Base-by-base conservation (phyloP, 92 coral and sea anemone genomes). In the Desmophyllum pertusum region DNA sequence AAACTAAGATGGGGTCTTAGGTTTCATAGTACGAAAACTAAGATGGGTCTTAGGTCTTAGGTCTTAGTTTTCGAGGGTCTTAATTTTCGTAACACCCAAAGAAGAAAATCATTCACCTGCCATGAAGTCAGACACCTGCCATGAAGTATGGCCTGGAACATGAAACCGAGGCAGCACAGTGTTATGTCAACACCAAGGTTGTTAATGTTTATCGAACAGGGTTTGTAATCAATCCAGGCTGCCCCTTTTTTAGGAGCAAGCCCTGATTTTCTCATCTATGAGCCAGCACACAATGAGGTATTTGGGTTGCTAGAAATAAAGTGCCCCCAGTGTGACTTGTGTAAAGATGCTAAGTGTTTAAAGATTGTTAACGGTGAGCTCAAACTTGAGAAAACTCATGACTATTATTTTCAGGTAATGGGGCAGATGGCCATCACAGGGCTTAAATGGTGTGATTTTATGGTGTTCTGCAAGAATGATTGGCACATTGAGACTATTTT, bases 391-490 rank as follows among this genome's bases (percentile, higher is more conserved):
- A 52, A 85, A 42, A 42, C n/a, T 48, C 77, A 85, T 51, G 48
- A 75, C 11, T 85, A 85, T 68, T 84, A 84, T 38, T 63, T 59
- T 46, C 89, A 85, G 76, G 83, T 85, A 42, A 66, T 62, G 77
- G 89, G 89, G 31, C 66, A 55, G 30, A 62, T 84, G 88, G 84
- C 52, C 36, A 70, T 67, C 39, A 65, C 89, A 14, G 89, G 89
- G 29, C 31, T 31, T 62, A 57, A 61, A 21, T 77, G 78, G 89
- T 64, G 85, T 65, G 84, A 78, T 30, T 59, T 85, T 33, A 75
- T 85, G 80, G 77, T 85, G 27, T 77, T 61, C 15, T 85, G 89
- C 43, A 66, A 77, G 67, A 23, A 64, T 59, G 84, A 85, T 10
- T 85, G 53, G 80, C 89, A 77, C 64, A 75, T 31, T 52, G 89